Percentiles rank a stretch among this genome's conserved stretches.
These are phyloP conservation scores for Callitettix versicolor DNA, from an alignment of 1,140 invertebrate genomes.

Conservation along the genomic window DNA sequence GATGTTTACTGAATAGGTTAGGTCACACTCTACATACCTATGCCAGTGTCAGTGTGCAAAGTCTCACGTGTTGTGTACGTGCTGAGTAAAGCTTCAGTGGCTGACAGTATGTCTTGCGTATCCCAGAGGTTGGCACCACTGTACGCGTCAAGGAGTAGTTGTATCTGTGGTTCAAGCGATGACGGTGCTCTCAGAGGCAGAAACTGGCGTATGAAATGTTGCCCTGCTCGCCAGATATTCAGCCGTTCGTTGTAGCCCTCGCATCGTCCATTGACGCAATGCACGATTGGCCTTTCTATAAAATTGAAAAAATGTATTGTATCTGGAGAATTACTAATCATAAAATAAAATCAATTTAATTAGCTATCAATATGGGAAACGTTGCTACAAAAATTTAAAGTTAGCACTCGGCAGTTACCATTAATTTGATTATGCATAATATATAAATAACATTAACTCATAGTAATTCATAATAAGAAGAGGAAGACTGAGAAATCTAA, in stretches of 20 bases:
- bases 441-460: no score
- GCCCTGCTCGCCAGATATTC: constrained; percentile 27
- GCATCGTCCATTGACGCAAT: constrained; percentile 31
- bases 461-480: no score
- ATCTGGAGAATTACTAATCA: neutral
- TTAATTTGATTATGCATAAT: no score
- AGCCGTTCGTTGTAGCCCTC: constrained; percentile 35
- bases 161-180: constrained; percentile 13
- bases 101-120: constrained; percentile 9
- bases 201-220: constrained; percentile 15
- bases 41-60: no score
- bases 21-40: neutral
- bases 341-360: neutral
- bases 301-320: neutral
- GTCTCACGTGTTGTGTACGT: neutral
- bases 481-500: no score
- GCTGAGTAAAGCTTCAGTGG: constrained; percentile 7
- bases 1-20: neutral
- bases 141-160: constrained; percentile 15
- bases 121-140: constrained; percentile 12
- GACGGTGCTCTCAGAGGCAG: constrained; percentile 15
- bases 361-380: neutral
- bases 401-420: no score
- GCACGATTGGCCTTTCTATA: neutral
- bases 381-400: neutral